Evolutionary conservation across 2,888 invertebrate species (phyloP).

Genomic region (Netelia fuscicornis): DNA sequence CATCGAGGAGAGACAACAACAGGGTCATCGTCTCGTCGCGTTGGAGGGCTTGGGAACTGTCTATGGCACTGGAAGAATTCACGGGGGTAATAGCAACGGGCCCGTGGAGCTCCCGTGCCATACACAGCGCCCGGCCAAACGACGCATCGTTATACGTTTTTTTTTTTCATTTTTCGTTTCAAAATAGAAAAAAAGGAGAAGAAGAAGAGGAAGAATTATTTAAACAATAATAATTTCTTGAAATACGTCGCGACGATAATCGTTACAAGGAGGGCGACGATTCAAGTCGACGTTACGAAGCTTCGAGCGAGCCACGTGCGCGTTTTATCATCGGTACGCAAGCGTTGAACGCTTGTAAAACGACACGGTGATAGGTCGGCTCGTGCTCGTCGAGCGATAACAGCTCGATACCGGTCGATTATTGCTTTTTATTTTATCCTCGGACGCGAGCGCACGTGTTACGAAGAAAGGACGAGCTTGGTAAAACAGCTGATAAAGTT

Average conservation of each 20-base stretch:
- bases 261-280: too few relatives aligned
- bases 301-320: not conserved
- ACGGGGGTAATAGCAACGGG: conserved; percentile 88
- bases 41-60: conserved; percentile 85
- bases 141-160: conserved; percentile 61
- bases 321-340: conserved; percentile 8
- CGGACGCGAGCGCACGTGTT: not conserved
- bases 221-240: not conserved
- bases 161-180: not conserved
- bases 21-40: too few relatives aligned
- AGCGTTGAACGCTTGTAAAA: not conserved
- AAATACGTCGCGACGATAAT: not conserved
- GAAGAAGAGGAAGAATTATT: too few relatives aligned
- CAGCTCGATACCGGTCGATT: not conserved
- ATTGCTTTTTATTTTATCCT: not conserved
- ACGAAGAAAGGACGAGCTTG: not conserved
- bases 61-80: conserved; percentile 96
- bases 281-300: too few relatives aligned
- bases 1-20: too few relatives aligned
- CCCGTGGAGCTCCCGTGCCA: conserved; percentile 85
- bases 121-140: conserved; percentile 84
- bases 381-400: not conserved
- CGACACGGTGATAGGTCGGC: not conserved
- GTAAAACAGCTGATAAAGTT: conserved; percentile 3
- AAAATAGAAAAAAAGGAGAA: not conserved